These are phyloP conservation scores for Caligus rogercresseyi DNA, from an alignment of 1,140 invertebrate genomes.

Conservation along the genomic window DNA sequence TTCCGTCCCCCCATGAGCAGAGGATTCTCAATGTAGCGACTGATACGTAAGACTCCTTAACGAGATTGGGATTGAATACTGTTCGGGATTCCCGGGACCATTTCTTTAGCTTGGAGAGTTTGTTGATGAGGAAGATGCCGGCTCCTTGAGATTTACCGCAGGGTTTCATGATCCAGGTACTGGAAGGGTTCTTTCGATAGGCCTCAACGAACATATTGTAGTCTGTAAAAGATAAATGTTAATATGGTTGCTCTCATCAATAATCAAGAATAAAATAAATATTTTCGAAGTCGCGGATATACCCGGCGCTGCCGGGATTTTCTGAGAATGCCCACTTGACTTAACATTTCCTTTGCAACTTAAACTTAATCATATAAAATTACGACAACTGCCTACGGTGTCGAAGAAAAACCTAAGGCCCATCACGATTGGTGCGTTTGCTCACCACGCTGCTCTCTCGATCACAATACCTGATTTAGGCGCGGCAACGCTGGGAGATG, in stretches of 20 bases:
- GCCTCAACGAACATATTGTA: constrained; percentile 93
- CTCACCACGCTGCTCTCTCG: too few relatives aligned
- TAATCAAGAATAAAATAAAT: neutral
- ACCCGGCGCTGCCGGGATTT: too few relatives aligned
- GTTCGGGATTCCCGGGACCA: constrained; percentile 41
- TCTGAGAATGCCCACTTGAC: too few relatives aligned
- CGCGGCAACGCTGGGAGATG: too few relatives aligned
- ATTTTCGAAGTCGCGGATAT: too few relatives aligned
- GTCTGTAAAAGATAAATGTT: constrained; percentile 33
- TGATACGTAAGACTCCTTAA: constrained; percentile 84
- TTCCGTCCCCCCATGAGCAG: constrained; percentile 71
- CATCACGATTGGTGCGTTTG: too few relatives aligned
- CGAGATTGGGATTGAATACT: constrained; percentile 44
- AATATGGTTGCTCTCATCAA: neutral
- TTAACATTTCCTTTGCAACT: too few relatives aligned
- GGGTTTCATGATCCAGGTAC: constrained; percentile 95
- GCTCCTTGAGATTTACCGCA: constrained; percentile 65
- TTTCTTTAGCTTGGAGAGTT: constrained; percentile 65
- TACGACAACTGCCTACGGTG: too few relatives aligned
- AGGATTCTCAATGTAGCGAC: constrained; percentile 63
- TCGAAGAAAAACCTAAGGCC: too few relatives aligned
- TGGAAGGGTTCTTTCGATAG: constrained; percentile 68
- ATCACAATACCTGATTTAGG: too few relatives aligned
- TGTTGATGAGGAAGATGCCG: constrained; percentile 69
- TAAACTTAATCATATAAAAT: too few relatives aligned